Conservation (phyloP, 1,140 invertebrate genomes). For the Megalopta genalis region DNA sequence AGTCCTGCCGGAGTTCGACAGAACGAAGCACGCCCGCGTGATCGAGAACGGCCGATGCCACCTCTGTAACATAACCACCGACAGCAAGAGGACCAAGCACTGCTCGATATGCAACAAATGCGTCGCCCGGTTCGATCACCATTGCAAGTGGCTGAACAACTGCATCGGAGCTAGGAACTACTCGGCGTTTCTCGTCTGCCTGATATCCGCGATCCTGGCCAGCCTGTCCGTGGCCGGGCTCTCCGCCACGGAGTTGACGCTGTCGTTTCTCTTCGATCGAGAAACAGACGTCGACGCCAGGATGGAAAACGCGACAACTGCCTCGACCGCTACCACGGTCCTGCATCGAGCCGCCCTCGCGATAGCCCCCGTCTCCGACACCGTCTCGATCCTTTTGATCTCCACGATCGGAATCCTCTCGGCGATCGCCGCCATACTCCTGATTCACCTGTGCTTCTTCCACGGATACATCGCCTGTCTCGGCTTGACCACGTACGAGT, state of each 20-base stretch:
- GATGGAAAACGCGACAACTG: slow-evolving; percentile 72
- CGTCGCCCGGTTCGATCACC: slow-evolving; percentile 94
- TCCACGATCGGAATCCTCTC: slow-evolving; percentile 85
- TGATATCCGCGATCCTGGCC: slow-evolving; percentile 90
- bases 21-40: slow-evolving; percentile 92
- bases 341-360: slow-evolving; percentile 74
- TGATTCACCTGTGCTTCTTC: slow-evolving; percentile 94
- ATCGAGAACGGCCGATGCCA: slow-evolving; percentile 97
- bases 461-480: slow-evolving; percentile 92
- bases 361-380: slow-evolving; percentile 80
- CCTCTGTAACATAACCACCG: slow-evolving; percentile 92
- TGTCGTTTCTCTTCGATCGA: neutral
- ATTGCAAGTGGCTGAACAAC: slow-evolving; percentile 99
- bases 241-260: slow-evolving; percentile 85
- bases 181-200: slow-evolving; percentile 90
- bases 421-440: slow-evolving; percentile 87
- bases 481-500: slow-evolving; percentile 94
- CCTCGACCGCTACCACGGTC: neutral
- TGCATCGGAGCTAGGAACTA: slow-evolving; percentile 97
- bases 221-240: slow-evolving; percentile 86
- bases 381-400: slow-evolving; percentile 84
- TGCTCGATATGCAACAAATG: slow-evolving; percentile 99
- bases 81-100: slow-evolving; percentile 90
- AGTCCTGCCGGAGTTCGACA: slow-evolving; percentile 91
- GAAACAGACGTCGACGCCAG: neutral